These are phyloP conservation scores for Nemotelus pantherinus DNA, from an alignment of 2,888 invertebrate genomes.

Conservation along the genomic window DNA sequence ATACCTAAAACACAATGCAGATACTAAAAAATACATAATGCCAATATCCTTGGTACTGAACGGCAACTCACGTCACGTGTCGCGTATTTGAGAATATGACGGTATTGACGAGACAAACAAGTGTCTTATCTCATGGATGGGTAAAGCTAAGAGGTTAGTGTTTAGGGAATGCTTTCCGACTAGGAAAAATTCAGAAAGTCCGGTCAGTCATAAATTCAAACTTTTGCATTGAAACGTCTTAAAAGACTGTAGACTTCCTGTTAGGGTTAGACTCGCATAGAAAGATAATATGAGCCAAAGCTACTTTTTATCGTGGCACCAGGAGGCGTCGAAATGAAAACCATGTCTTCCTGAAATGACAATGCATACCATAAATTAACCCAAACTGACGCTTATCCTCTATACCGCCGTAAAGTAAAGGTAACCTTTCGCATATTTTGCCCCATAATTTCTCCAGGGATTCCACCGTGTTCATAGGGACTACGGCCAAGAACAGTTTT, in stretches of 20 bases:
- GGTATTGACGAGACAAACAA: conserved; percentile 12
- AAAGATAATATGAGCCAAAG: too few species aligned
- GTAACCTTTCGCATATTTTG: conserved; percentile 45
- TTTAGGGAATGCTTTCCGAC: neutral
- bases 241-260: too few species aligned
- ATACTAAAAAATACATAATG: conserved; percentile 41
- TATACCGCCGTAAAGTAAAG: neutral
- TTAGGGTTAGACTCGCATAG: too few species aligned
- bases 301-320: too few species aligned
- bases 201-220: too few species aligned
- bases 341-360: too few species aligned
- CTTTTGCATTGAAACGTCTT: too few species aligned
- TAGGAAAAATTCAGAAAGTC: neutral
- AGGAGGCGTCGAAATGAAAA: too few species aligned
- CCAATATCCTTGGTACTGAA: conserved; percentile 1
- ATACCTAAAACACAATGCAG: conserved; percentile 21
- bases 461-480: conserved; percentile 43
- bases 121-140: neutral
- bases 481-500: neutral
- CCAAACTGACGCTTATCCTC: too few species aligned
- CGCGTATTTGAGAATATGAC: neutral
- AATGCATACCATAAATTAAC: too few species aligned
- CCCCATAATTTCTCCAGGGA: conserved; percentile 47
- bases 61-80: too few species aligned
- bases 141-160: neutral